phyloP scores from a whole-genome alignment of 2,888 invertebrate species.

The Ditula angustiorana region DNA sequence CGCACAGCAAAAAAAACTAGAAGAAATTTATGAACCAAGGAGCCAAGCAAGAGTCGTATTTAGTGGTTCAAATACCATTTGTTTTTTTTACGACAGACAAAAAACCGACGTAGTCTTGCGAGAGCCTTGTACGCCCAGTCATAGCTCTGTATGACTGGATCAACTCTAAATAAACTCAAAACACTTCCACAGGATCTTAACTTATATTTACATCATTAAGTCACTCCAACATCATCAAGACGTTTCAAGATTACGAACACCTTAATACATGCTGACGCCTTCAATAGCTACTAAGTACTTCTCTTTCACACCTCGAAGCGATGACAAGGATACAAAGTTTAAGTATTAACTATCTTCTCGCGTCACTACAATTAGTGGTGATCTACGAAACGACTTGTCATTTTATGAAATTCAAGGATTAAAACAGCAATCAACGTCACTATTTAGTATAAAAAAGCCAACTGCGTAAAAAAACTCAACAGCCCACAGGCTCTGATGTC shows the following conservation, averaged over 20 bases:
- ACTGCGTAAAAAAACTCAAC: too few species aligned
- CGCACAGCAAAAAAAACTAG: too few species aligned
- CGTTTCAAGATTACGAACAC: background rate
- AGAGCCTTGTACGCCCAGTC: too few species aligned
- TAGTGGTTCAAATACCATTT: too few species aligned
- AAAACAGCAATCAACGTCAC: too few species aligned
- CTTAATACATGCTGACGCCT: background rate
- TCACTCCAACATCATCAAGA: background rate
- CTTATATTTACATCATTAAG: background rate
- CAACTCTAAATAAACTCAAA: background rate
- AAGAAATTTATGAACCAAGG: too few species aligned
- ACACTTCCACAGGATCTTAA: background rate
- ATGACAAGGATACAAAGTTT: slow-evolving; percentile 3
- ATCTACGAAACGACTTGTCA: slow-evolving; percentile 24
- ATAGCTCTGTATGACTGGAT: too few species aligned
- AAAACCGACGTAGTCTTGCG: too few species aligned
- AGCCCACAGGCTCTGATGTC: too few species aligned
- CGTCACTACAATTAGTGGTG: slow-evolving; percentile 26
- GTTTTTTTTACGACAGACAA: too few species aligned
- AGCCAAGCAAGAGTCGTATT: too few species aligned
- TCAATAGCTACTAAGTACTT: background rate
- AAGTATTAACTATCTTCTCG: background rate
- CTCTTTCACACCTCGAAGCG: slow-evolving; percentile 1
- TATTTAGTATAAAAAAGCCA: too few species aligned
- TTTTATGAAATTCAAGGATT: slow-evolving; percentile 1